These are phyloP conservation scores for Pteria penguin DNA, from an alignment of 2,888 invertebrate genomes.

Conservation along the genomic window DNA sequence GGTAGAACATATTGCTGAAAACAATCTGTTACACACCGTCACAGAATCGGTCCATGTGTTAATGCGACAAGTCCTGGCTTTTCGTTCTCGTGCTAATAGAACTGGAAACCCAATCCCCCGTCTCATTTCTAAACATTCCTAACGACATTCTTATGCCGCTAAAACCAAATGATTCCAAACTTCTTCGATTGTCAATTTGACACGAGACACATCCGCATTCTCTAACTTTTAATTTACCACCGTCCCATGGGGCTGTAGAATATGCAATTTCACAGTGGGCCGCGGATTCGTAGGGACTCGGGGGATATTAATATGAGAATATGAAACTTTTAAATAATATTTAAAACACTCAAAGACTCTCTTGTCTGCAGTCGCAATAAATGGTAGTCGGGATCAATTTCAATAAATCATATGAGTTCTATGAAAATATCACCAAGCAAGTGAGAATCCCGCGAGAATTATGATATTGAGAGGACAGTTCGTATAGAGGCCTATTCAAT, in stretches of 20 bases:
- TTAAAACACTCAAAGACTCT: conserved; percentile 34
- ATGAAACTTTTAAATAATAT: conserved; percentile 50
- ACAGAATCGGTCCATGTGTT: too few relatives aligned
- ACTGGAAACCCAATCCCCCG: conserved; percentile 22
- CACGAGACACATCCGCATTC: conserved; percentile 21
- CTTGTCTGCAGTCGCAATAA: conserved; percentile 6
- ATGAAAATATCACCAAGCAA: conserved; percentile 8
- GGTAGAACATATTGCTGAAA: too few relatives aligned
- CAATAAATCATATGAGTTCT: conserved; percentile 23
- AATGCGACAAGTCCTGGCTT: not conserved
- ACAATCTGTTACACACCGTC: too few relatives aligned
- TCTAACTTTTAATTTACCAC: conserved; percentile 19
- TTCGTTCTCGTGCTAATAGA: not conserved
- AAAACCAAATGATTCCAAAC: conserved; percentile 15
- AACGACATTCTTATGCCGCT: conserved; percentile 14
- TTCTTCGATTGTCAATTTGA: conserved; percentile 13
- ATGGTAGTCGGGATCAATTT: conserved; percentile 22
- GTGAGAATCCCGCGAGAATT: conserved; percentile 14
- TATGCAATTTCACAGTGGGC: conserved; percentile 12
- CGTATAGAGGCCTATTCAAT: conserved; percentile 12
- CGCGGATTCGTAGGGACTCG: conserved; percentile 5
- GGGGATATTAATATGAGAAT: conserved; percentile 39
- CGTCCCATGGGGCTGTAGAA: conserved; percentile 20
- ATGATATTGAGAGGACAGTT: conserved; percentile 14
- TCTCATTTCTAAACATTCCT: conserved; percentile 13